Evolutionary conservation across 2,797 vertebrate species (phyloP).

Genomic region (Gila robusta): DNA sequence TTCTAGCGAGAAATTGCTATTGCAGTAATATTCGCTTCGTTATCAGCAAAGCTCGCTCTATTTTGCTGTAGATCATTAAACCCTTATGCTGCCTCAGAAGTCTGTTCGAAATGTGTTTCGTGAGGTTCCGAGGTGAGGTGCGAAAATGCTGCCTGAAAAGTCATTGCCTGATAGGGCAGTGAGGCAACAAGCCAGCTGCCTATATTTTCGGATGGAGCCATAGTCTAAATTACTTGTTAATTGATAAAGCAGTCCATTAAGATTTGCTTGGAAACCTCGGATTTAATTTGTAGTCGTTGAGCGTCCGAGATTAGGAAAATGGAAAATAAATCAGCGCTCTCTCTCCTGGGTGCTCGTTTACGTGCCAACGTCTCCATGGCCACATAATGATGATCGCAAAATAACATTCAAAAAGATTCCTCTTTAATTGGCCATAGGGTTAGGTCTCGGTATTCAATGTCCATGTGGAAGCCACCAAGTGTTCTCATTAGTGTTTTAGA

Average conservation of each 20-base stretch:
- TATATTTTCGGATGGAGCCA: too few species aligned
- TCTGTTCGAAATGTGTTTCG: too few species aligned
- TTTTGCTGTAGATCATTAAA: too few species aligned
- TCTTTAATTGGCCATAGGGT: conserved; percentile 53
- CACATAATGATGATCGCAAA: conserved; percentile 41
- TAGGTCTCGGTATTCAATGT: conserved; percentile 7
- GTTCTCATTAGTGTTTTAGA: conserved; percentile 62
- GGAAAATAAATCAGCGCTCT: conserved; percentile 38
- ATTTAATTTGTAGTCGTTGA: conserved; percentile 12
- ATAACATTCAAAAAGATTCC: conserved; percentile 35
- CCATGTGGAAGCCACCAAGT: conserved; percentile 28
- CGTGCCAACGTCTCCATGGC: conserved; percentile 18
- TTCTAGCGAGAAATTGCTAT: too few species aligned
- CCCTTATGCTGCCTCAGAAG: too few species aligned
- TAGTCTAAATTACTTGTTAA: conserved; percentile 1
- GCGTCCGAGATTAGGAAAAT: conserved; percentile 23
- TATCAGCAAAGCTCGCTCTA: too few species aligned
- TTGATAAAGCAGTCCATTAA: conserved; percentile 25
- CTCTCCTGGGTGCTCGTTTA: conserved; percentile 41
- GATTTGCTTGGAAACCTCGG: not conserved
- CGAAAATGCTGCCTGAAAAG: too few species aligned
- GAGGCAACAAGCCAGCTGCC: too few species aligned
- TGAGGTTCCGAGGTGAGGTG: too few species aligned
- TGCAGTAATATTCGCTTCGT: too few species aligned
- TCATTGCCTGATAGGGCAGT: too few species aligned